A percentile compares a stretch with the other conserved stretches of the same genome.
Evolutionary conservation across 2,888 invertebrate genomes (phyloP).

Genomic region (Drosophila quasianomalipes): DNA sequence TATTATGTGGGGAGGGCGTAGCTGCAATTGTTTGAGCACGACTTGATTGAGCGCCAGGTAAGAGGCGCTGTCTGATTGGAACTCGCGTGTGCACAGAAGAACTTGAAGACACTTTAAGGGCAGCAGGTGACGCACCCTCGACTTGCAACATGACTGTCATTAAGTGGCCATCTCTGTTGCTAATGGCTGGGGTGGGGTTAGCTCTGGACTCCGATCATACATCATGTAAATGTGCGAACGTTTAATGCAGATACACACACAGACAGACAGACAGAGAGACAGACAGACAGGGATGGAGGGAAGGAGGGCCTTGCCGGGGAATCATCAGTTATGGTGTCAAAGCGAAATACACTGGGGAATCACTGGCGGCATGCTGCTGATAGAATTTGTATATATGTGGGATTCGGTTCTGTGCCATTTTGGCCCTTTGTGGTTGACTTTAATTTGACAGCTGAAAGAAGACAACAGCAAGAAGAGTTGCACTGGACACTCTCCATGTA

Average conservation of each 20-base stretch:
- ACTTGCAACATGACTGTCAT: conserved; percentile 34
- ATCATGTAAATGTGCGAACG: conserved; percentile 59
- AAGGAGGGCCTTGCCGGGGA: not conserved
- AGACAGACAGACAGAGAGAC: not conserved
- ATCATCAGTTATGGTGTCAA: conserved; percentile 31
- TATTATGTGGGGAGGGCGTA: conserved; percentile 3
- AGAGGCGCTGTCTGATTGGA: conserved; percentile 37
- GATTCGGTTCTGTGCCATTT: conserved; percentile 38
- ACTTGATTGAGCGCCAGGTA: conserved; percentile 57
- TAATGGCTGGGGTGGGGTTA: conserved; percentile 47
- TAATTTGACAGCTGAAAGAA: conserved; percentile 67
- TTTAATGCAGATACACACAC: conserved; percentile 41
- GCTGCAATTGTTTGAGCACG: conserved; percentile 53
- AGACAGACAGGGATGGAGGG: not conserved
- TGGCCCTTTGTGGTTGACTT: conserved; percentile 44
- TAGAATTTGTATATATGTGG: not conserved
- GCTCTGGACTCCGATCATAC: conserved; percentile 36
- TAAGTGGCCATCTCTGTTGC: conserved; percentile 59
- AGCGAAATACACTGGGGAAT: conserved; percentile 61
- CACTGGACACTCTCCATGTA: conserved; percentile 9
- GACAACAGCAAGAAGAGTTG: conserved; percentile 26
- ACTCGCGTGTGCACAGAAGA: conserved; percentile 15
- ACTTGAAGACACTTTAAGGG: conserved; percentile 32
- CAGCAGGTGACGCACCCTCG: conserved; percentile 5
- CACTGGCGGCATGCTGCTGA: conserved; percentile 9